phyloP scores from a whole-genome alignment of 2,113 vertebrate species.

The Beaufortia kweichowensis region DNA sequence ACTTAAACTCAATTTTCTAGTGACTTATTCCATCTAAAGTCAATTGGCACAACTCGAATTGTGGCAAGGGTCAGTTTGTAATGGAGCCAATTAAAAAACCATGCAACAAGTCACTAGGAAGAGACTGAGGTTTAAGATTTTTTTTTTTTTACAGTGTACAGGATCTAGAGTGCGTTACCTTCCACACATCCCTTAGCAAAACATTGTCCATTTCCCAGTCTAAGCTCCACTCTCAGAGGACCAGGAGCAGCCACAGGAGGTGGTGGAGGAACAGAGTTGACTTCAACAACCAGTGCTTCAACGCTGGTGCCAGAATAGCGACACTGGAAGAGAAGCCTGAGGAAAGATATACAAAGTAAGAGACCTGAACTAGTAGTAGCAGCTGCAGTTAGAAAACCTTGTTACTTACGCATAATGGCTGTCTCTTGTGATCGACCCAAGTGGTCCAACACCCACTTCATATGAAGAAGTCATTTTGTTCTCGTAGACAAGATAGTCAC shows the following conservation, averaged over 20 bases:
- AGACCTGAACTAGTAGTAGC: neutral
- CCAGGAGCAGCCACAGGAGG: constrained; percentile 54
- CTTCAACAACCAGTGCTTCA: constrained; percentile 55
- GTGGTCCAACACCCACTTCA: constrained; percentile 51
- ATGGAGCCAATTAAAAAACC: too few species aligned
- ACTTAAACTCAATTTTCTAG: too few species aligned
- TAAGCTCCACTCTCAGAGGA: constrained; percentile 60
- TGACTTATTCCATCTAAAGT: too few species aligned
- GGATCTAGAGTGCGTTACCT: constrained; percentile 45
- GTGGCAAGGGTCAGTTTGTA: too few species aligned
- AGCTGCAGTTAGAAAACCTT: neutral
- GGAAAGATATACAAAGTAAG: neutral
- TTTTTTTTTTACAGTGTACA: too few species aligned
- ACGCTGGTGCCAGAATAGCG: constrained; percentile 54
- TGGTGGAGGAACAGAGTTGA: constrained; percentile 19
- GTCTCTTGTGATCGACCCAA: constrained; percentile 69
- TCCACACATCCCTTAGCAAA: constrained; percentile 63
- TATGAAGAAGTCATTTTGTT: constrained; percentile 64
- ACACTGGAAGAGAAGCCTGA: constrained; percentile 66
- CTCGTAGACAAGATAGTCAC: constrained; percentile 64
- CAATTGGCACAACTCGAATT: too few species aligned
- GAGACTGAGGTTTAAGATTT: too few species aligned
- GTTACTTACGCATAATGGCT: constrained; percentile 62
- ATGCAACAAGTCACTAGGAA: too few species aligned
- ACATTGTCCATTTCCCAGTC: constrained; percentile 67